Base-by-base conservation (phyloP, 1,140 invertebrate genomes). In the Chironomus tepperi region DNA sequence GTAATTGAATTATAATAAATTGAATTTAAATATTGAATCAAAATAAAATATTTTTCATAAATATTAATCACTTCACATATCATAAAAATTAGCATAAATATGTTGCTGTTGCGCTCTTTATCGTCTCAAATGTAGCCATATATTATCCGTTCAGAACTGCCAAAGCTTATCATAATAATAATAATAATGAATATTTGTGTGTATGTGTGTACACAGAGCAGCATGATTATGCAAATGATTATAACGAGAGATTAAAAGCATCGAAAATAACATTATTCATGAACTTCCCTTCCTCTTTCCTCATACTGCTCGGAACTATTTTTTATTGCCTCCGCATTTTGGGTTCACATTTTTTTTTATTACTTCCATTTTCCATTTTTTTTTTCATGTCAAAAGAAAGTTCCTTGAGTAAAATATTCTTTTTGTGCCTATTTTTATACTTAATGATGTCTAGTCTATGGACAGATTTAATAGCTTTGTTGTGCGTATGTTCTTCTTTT, bases 21-120 rank as follows among this genome's bases (percentile, higher is more conserved):
- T 57, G 47, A 57, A 57, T n/a, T 57, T 57, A n/a, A 57, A 57
- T 57, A 57, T 57, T 57, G 12, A 57, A 57, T 57, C 47, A 57
- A 15, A 57, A n/a, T 15, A n/a, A 12, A 57, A 47, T 47, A 7
- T 47, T 47, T 10, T 10, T 47, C 43, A 47, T 57, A 12, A 57
- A 57, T 57, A 10, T 47, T 47, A 47, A 47, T 47, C 43, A 47
- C 15, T 47, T 57, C 47, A 57, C 47, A 57, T 57, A n/a, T 57
- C 12, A 57, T 15, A n/a, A 8, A n/a, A 57, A 57, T 57, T 57
- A 57, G 47, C 47, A 57, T 57, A 57, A 57, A 57, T 57, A 57
- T 57, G 47, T 57, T 57, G 47, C 47, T 57, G 12, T 47, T 47
- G 12, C n/a, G n/a, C n/a, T 57, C n/a, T 57, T 34, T 34, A 12